Percentiles rank a stretch among this genome's conserved stretches.
phyloP scores from a whole-genome alignment of 2,888 invertebrate species.

The Cerastoderma edule region DNA sequence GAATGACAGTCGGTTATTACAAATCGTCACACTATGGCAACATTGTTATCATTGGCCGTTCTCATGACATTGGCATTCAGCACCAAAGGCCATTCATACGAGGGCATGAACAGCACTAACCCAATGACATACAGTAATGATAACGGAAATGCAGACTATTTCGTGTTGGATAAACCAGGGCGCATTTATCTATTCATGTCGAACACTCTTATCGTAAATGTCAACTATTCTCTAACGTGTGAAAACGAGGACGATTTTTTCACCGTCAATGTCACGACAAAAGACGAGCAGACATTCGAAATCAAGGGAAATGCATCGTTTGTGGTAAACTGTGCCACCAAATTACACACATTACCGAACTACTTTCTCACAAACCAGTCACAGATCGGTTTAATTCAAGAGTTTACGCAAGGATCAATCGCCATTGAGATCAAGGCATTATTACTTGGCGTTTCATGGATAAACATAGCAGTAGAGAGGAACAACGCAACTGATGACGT shows the following conservation, averaged over 20 bases:
- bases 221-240: constrained; percentile 6
- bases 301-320: neutral
- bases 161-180: neutral
- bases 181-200: neutral
- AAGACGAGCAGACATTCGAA: neutral
- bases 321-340: neutral
- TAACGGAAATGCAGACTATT: too few relatives aligned
- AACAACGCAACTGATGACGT: neutral
- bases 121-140: too few relatives aligned
- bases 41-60: too few relatives aligned
- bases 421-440: neutral
- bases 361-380: neutral
- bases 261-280: neutral
- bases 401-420: neutral
- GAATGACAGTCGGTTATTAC: too few relatives aligned
- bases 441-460: constrained; percentile 5
- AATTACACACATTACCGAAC: neutral
- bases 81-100: too few relatives aligned
- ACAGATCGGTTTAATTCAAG: neutral
- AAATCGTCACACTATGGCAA: too few relatives aligned
- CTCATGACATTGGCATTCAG: too few relatives aligned
- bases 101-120: too few relatives aligned
- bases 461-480: neutral
- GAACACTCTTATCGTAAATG: neutral
- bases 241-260: neutral